Evolutionary conservation across 2,888 invertebrate genomes (phyloP).

Genomic region (Zootermopsis nevadensis): DNA sequence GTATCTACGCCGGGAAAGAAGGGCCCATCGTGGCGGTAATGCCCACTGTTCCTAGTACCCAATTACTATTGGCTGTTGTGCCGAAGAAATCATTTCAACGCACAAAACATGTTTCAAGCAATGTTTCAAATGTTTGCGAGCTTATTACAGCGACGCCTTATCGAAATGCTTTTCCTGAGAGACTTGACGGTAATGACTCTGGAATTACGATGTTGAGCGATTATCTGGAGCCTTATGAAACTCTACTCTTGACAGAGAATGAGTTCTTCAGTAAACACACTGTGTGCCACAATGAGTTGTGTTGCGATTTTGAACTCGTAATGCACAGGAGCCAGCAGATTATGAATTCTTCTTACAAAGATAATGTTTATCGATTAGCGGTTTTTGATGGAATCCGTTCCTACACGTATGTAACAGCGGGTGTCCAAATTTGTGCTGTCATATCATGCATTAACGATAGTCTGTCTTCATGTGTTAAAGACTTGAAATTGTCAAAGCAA

Average conservation of each 20-base stretch:
- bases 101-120: neutral
- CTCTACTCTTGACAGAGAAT: neutral
- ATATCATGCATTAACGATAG: neutral
- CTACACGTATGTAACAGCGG: neutral
- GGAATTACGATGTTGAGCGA: neutral
- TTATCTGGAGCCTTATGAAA: neutral
- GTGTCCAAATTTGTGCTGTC: neutral
- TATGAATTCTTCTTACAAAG: neutral
- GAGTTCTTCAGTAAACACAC: neutral
- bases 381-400: slow-evolving; percentile 17
- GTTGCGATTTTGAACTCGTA: neutral
- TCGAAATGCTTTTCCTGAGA: slow-evolving; percentile 77
- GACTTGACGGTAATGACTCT: slow-evolving; percentile 73
- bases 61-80: slow-evolving; percentile 21
- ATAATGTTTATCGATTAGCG: neutral
- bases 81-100: neutral
- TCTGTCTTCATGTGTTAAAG: neutral
- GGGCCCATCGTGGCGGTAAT: slow-evolving; percentile 65
- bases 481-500: neutral
- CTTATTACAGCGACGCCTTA: slow-evolving; percentile 61
- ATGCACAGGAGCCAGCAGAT: neutral
- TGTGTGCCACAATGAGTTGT: neutral
- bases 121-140: too few relatives aligned
- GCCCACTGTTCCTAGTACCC: slow-evolving; percentile 56
- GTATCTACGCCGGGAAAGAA: slow-evolving; percentile 74